Evolutionary conservation across 2,797 vertebrate species (phyloP), one percentile per base, ranked within the genome.

Genomic region (Tokudaia tokunoshimensis): DNA sequence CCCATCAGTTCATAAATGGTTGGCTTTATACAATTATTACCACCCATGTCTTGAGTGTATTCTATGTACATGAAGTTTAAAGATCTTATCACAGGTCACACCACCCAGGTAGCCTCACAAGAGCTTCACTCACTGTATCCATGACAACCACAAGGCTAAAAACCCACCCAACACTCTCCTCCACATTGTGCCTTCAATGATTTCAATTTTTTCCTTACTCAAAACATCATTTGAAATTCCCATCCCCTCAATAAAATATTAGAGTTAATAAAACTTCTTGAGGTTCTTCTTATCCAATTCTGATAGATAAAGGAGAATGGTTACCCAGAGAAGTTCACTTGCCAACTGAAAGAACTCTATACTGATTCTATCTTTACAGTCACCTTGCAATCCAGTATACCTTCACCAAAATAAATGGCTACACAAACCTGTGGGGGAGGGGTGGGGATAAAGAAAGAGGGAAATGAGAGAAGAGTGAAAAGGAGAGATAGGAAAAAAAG

Each of bases 1-100:
- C 89, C 82, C 61, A 2, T 82, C 91, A 93, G 85, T 93, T 95
- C 95, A 94, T 97, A 96, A 98, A 97, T 96, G 93, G 93, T 92
- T 80, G 95, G 92, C 95, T 95, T 97, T 97, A 82, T 96, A 93
- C 75, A 96, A 72, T 94, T 92, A 78, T 93, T 91, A 63, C 95
- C 90, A 92, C 88, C 83, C 26, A 78, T 80, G 79, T 50, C 94
- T 95, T 31, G 87, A 94, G 94, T 89, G 17, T 22, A 55, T 26
- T 75, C 95, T 61, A 26, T 37, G 52, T 83, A 70, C 78, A 80
- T 88, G 84, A 90, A 61, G 22, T 86, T 92, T 92, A 91, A 87
- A 96, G 93, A 81, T 74, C 7, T 11, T 80, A 63, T 14, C 24
- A 20, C 41, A 50, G 93, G 47, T 96, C 87, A 80, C 4, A 70